phyloP scores from a whole-genome alignment of 92 coral and sea anemone species.

The Palythoa grandis region DNA sequence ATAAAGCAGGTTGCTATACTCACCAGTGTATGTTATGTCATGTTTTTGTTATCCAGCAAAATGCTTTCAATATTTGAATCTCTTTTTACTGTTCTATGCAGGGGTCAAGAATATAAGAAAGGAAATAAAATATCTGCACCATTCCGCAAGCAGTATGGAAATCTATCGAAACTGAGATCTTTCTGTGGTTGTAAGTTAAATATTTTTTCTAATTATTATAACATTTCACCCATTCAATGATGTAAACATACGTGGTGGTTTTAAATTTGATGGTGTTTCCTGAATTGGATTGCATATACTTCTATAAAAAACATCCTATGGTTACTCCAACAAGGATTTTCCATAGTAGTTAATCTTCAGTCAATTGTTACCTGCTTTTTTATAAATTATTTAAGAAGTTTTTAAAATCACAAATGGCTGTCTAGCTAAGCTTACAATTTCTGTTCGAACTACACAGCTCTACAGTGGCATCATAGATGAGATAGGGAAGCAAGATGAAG shows the following conservation, averaged over 20 bases:
- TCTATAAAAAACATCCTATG: not conserved
- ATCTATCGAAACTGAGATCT: conserved; percentile 35
- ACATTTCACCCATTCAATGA: not conserved
- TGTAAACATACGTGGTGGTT: not conserved
- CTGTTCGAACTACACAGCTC: not conserved
- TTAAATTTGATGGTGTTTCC: not conserved
- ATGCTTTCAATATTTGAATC: conserved; percentile 3
- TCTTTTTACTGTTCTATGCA: conserved; percentile 1
- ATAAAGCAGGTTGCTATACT: not conserved
- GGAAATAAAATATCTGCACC: conserved; percentile 2
- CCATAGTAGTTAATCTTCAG: conserved; percentile 3
- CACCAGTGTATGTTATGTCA: not conserved
- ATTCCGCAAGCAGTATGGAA: conserved; percentile 42
- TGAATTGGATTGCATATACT: not conserved
- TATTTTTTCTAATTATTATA: not conserved
- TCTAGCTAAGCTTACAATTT: not conserved
- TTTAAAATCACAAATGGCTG: not conserved
- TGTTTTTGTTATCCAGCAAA: not conserved
- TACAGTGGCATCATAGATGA: not conserved
- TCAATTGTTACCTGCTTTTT: not conserved
- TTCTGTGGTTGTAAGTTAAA: conserved; percentile 38
- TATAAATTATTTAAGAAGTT: not conserved
- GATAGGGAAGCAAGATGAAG: not conserved
- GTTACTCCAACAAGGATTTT: not conserved
- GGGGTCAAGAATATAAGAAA: conserved; percentile 41